A percentile compares a stretch with the other conserved stretches of the same genome.
Conservation (phyloP, 2,113 vertebrate genomes). For the Pachyramphus minor region DNA sequence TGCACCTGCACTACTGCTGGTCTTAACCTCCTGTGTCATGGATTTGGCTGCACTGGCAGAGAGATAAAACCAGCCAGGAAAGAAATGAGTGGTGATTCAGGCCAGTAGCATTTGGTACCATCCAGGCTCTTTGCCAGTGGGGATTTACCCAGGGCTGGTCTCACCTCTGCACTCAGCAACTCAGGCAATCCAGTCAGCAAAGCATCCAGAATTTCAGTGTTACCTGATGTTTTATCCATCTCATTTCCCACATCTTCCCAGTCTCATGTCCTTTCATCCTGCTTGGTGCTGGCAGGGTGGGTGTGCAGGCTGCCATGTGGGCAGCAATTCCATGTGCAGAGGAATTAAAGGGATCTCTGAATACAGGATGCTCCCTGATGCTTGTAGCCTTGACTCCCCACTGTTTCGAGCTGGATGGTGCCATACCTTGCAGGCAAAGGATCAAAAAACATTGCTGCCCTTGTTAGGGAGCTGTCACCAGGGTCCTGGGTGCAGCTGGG, state of each 20-base stretch:
- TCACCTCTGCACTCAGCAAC: neutral
- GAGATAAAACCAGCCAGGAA: neutral
- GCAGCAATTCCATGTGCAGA: neutral
- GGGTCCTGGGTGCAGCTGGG: constrained; percentile 31
- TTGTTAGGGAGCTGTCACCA: neutral
- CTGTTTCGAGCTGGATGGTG: fast-evolving
- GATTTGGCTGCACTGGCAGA: neutral
- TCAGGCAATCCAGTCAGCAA: fast-evolving
- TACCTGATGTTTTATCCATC: neutral
- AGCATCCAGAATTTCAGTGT: neutral
- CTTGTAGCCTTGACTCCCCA: neutral
- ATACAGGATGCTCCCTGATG: neutral
- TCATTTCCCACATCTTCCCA: neutral
- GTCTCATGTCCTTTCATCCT: neutral
- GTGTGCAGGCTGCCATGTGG: fast-evolving
- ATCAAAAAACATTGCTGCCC: neutral
- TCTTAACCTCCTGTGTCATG: fast-evolving
- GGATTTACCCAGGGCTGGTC: neutral
- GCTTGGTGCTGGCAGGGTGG: neutral
- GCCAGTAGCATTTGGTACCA: neutral
- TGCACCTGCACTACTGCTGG: neutral
- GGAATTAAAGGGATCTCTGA: neutral
- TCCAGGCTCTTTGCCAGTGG: neutral
- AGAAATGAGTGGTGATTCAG: neutral
- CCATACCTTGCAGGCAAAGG: neutral